Base-by-base conservation (phyloP, 2,113 vertebrate genomes). In the Australoheros scitulus region DNA sequence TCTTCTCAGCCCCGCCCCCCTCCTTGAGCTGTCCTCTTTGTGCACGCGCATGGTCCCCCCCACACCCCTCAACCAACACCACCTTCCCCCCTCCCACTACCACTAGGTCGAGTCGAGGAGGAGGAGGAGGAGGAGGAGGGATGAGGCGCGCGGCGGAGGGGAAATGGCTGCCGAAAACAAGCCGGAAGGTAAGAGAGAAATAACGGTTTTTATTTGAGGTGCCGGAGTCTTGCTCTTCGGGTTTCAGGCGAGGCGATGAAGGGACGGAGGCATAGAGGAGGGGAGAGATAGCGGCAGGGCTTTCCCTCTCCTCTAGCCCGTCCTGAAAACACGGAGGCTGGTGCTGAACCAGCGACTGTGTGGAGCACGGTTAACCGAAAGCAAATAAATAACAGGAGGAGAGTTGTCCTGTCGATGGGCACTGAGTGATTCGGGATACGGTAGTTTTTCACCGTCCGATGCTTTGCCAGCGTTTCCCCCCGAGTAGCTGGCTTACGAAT, bases 151-250 rank as follows among this genome's bases (percentile, higher is more conserved):
- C 97, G 96, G 97, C 96, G 96, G 97, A 98, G 97, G 97, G 97
- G 97, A 98, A 98, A 98, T 98, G 97, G 97, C 97, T 97, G 97
- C 97, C 97, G 97, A 98, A 97, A 98, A 97, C 97, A 98, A 98
- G 97, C 97, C 97, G 97, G 97, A 98, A 98, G 97, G 97, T 98
- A 97, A 97, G 97, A 96, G 95, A 94, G 90, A 87, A 93, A 90
- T 93, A 92, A 90, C 32, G 90, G 43, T 58, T 81, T 89, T 85
- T 88, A 88, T 92, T 88, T 64, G 65, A 38, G 84, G 79, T 43
- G 90, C 80, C 81, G 77, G 76, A 77, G 87, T 85, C 63, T 76
- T 1, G 36, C 13, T 75, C 14, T 60, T 74, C 56, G 68, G 85
- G 82, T 72, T 86, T 85, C 76, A 61, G 77, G 34, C 47, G 76